Evolutionary conservation across 92 coral and sea anemone species (phyloP).

Genomic region (Bergia puertoricense): DNA sequence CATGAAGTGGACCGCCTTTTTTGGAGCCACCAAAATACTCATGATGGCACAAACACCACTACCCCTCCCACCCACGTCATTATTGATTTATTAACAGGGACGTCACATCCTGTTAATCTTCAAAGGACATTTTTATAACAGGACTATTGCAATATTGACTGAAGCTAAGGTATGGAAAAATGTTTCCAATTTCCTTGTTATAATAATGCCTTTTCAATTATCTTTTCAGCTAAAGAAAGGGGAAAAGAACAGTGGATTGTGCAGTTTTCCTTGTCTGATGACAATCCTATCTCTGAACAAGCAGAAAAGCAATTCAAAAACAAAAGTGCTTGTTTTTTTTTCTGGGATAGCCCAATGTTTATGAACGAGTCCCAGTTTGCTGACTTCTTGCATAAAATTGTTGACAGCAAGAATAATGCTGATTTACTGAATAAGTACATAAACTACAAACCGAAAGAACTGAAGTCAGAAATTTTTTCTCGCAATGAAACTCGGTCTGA

Average conservation of each 20-base stretch:
- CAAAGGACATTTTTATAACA: no score
- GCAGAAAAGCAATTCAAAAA: neutral
- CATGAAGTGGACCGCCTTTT: no score
- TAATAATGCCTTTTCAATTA: neutral
- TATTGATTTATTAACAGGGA: no score
- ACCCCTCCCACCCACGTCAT: no score
- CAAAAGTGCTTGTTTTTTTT: neutral
- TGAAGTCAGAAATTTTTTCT: neutral
- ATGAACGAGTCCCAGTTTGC: slow-evolving; percentile 36
- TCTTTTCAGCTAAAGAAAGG: slow-evolving; percentile 1
- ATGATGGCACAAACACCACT: no score
- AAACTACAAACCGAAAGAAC: neutral
- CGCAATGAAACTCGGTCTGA: neutral
- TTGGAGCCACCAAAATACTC: no score
- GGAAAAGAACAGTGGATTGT: slow-evolving; percentile 10
- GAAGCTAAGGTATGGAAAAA: no score
- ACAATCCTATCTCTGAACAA: slow-evolving; percentile 4
- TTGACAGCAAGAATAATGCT: slow-evolving; percentile 7
- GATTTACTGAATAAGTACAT: neutral
- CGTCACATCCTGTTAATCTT: no score
- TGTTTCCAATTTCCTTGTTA: no score
- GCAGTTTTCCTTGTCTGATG: slow-evolving; percentile 25
- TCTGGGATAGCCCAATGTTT: slow-evolving; percentile 44
- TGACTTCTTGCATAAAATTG: slow-evolving; percentile 32
- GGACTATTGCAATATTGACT: no score